These are phyloP conservation scores for Hippopotamyrus pictus DNA, from an alignment of 2,797 vertebrate genomes.

Conservation along the genomic window DNA sequence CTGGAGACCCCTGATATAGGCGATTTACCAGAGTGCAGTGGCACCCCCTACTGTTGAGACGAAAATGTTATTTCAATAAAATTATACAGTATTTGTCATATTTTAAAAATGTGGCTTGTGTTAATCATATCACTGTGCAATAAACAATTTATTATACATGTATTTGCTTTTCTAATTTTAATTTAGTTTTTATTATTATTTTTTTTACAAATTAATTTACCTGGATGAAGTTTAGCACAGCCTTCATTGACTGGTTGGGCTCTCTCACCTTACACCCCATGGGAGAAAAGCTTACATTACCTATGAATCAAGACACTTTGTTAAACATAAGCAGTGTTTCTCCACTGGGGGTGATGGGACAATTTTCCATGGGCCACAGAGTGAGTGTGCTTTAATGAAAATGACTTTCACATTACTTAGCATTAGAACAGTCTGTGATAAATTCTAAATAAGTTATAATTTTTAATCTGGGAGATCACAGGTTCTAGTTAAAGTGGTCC, in stretches of 20 bases:
- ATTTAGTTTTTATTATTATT: background rate
- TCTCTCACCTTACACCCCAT: background rate
- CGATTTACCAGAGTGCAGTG: background rate
- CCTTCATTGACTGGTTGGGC: background rate
- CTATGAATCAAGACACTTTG: background rate
- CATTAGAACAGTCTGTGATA: background rate
- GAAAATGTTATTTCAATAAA: background rate
- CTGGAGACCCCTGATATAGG: background rate
- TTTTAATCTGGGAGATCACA: background rate
- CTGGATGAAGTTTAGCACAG: background rate
- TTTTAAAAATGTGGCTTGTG: background rate
- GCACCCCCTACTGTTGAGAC: background rate
- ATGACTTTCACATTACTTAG: background rate
- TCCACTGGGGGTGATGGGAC: background rate
- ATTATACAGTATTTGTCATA: background rate
- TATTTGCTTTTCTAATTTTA: background rate
- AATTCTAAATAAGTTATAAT: background rate
- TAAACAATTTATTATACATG: background rate
- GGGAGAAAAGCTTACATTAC: background rate
- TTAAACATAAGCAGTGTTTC: background rate
- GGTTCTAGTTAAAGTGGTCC: background rate
- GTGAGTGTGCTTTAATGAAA: background rate
- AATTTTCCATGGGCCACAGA: background rate
- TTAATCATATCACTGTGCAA: background rate
- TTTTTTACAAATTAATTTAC: background rate